A percentile compares a stretch with the other conserved stretches of the same genome.
phyloP scores from a whole-genome alignment of 1,140 invertebrate species.

The Lasioglossum baleicum region DNA sequence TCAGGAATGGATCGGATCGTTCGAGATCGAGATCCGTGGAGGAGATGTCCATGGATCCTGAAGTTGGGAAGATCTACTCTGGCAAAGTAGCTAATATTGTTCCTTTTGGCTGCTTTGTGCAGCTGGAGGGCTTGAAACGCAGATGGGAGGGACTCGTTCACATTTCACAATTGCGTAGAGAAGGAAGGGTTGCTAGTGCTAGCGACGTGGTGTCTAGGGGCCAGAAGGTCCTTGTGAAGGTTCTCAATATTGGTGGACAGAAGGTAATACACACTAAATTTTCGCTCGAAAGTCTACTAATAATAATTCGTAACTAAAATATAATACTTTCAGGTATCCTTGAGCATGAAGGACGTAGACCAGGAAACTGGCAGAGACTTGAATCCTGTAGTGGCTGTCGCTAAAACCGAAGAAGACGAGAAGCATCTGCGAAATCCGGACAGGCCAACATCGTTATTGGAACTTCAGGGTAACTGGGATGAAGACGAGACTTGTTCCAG shows the following conservation, averaged over 20 bases:
- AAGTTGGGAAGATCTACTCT: slow-evolving; percentile 89
- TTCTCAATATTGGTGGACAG: slow-evolving; percentile 93
- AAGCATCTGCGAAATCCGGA: slow-evolving; percentile 92
- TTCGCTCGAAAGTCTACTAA: neutral
- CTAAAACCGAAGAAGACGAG: slow-evolving; percentile 82
- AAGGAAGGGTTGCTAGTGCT: slow-evolving; percentile 96
- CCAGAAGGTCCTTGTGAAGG: slow-evolving; percentile 93
- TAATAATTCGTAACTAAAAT: slow-evolving; percentile 10
- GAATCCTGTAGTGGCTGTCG: slow-evolving; percentile 85
- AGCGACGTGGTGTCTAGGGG: slow-evolving; percentile 95
- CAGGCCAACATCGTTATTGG: slow-evolving; percentile 86
- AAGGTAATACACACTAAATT: slow-evolving; percentile 82
- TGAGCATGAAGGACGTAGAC: slow-evolving; percentile 99
- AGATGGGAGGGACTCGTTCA: slow-evolving; percentile 98
- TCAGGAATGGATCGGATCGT: slow-evolving; percentile 36
- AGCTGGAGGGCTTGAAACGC: slow-evolving; percentile 93
- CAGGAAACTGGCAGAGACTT: slow-evolving; percentile 96
- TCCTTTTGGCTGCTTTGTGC: slow-evolving; percentile 98
- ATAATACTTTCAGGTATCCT: slow-evolving; percentile 82
- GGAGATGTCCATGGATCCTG: slow-evolving; percentile 77
- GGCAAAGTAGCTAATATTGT: slow-evolving; percentile 98
- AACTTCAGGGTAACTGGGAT: slow-evolving; percentile 86
- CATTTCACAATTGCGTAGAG: slow-evolving; percentile 95
- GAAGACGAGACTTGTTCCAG: slow-evolving; percentile 88
- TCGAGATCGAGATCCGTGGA: slow-evolving; percentile 69